Percentiles rank a stretch among this genome's conserved stretches.
Conservation (phyloP, 2,797 vertebrate genomes). For the Eidolon dupreanum region DNA sequence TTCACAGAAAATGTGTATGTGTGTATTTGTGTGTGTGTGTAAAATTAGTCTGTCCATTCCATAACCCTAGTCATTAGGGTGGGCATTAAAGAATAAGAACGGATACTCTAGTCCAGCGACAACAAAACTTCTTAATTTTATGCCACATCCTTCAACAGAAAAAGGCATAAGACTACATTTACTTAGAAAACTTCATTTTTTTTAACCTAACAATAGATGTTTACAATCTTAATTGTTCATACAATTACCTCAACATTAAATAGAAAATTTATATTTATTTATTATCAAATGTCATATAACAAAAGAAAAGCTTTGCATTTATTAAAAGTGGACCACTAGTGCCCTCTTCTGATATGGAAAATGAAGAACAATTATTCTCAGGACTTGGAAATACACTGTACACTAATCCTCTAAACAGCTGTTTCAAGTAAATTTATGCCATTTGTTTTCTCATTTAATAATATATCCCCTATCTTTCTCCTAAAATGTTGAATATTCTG, state of each 20-base stretch:
- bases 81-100: conserved; percentile 69
- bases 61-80: conserved; percentile 17
- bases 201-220: conserved; percentile 81
- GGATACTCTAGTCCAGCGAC: neutral
- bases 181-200: conserved; percentile 81
- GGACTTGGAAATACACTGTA: conserved; percentile 59
- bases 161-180: conserved; percentile 75
- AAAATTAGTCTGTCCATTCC: conserved; percentile 38
- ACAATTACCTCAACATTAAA: conserved; percentile 81
- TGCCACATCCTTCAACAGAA: conserved; percentile 27
- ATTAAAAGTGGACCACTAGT: conserved; percentile 84
- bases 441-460: conserved; percentile 69
- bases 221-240: conserved; percentile 83
- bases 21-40: neutral
- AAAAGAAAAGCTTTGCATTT: conserved; percentile 74
- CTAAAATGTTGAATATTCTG: neutral
- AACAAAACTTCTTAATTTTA: conserved; percentile 68
- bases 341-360: conserved; percentile 85
- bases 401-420: conserved; percentile 48
- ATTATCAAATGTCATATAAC: conserved; percentile 82
- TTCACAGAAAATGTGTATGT: neutral
- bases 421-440: conserved; percentile 73
- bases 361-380: conserved; percentile 56
- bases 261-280: conserved; percentile 81
- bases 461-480: conserved; percentile 54